A percentile compares a stretch with the other conserved stretches of the same genome.
Conservation (phyloP, 1,140 invertebrate genomes). For the Heliconius melpomene region DNA sequence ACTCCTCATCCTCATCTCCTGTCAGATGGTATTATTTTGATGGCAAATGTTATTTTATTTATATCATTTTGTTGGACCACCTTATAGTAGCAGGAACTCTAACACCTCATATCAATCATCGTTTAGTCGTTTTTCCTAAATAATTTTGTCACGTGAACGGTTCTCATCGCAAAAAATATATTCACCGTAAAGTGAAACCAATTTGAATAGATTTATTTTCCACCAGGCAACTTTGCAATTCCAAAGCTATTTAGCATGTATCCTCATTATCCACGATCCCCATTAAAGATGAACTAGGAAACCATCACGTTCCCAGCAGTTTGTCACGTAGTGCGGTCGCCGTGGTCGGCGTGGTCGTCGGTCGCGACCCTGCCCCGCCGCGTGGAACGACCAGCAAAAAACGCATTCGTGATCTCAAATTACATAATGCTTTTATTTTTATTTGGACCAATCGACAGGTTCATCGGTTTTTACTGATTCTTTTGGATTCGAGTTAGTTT, state of each 20-base stretch:
- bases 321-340: conserved; percentile 61
- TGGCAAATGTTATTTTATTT: conserved; percentile 28
- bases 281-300: conserved; percentile 51
- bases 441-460: conserved; percentile 55
- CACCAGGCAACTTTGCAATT: background rate
- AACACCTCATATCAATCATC: conserved; percentile 7
- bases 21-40: conserved; percentile 26
- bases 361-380: conserved; percentile 60
- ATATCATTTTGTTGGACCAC: conserved; percentile 28
- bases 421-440: conserved; percentile 59
- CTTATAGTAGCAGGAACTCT: conserved; percentile 17
- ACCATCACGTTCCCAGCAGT: conserved; percentile 54
- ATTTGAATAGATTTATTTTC: background rate
- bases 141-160: background rate
- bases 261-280: conserved; percentile 29
- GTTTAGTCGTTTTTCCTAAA: background rate
- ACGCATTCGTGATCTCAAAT: conserved; percentile 60
- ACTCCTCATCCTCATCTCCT: conserved; percentile 29
- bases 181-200: background rate
- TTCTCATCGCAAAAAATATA: background rate
- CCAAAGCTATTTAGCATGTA: conserved; percentile 22
- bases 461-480: conserved; percentile 37
- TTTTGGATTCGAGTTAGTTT: conserved; percentile 8
- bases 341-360: conserved; percentile 36
- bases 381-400: conserved; percentile 67